Conservation (phyloP, 2,888 invertebrate genomes). For the Limnephilus lunatus region DNA sequence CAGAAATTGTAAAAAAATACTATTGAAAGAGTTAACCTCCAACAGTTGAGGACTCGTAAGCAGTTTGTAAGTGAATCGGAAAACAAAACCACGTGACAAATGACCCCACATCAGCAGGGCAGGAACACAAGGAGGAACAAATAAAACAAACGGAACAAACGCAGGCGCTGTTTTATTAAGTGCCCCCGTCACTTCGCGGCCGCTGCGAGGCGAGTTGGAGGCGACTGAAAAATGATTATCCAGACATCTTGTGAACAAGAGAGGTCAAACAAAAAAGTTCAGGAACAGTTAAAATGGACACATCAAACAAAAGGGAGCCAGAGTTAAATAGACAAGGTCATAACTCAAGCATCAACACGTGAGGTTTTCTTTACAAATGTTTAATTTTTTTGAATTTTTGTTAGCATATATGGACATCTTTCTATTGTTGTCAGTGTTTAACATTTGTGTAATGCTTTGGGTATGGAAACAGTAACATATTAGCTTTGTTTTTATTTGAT, state of each 20-base stretch:
- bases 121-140: conserved; percentile 26
- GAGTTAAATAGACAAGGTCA: background rate
- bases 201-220: background rate
- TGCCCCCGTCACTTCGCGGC: conserved; percentile 12
- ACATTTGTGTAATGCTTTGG: background rate
- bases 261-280: background rate
- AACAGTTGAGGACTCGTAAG: background rate
- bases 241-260: background rate
- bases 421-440: background rate
- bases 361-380: background rate
- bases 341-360: background rate
- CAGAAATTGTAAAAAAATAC: too few species aligned
- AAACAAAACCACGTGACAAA: conserved; percentile 50
- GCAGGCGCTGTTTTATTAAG: conserved; percentile 43
- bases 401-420: background rate
- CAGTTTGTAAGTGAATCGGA: conserved; percentile 44
- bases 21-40: background rate
- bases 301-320: background rate
- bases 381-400: background rate
- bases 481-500: background rate
- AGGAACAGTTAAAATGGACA: background rate
- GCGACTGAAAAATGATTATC: conserved; percentile 26
- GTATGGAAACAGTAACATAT: too few species aligned
- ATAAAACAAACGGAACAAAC: conserved; percentile 28
- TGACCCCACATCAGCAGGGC: conserved; percentile 34